Evolutionary conservation across 2,797 vertebrate species (phyloP), one percentile per base, ranked within the genome.

Genomic region (Leptatherina wallacei): DNA sequence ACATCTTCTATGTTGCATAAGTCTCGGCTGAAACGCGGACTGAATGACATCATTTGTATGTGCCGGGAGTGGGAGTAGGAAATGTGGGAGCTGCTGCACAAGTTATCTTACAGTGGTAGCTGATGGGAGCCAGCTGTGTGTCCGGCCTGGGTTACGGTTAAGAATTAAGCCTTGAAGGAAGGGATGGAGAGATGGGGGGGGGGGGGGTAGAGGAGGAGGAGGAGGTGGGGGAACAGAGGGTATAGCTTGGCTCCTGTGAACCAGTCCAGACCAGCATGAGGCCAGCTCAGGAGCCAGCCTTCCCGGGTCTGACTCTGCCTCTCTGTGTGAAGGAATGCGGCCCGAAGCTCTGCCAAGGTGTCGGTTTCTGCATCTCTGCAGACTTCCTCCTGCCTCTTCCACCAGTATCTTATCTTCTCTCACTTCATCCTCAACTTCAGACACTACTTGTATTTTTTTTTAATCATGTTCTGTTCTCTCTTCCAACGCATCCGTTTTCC

Each of bases 81-180:
- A 68, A 77, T 80, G 80, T 55, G 10, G 74, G 70, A 81, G 80
- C 75, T 73, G 84, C 76, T 83, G 84, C 64, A 65, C 61, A 78
- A 81, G 69, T 84, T 67, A 58, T 85, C 72, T 67, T 56, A 33
- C 73, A 77, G 72, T 71, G 78, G 85, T 78, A 82, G 78, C 78
- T 91, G 89, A 93, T 90, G 86, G 61, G 76, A 89, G 78, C 85
- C 89, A 92, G 87, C 88, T 89, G 91, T 78, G 73, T 55, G 86
- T 84, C 82, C 83, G 81, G 80, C 57, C 77, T 49, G 55, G 67
- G 54, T 82, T 82, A 75, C 57, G 75, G 77, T 75, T 66, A 52
- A 70, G 52, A 75, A 44, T 65, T 18, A 51, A 59, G 69, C 61
- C 73, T 70, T 58, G 73, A 72, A 82, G 69, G 71, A 68, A 73